Conservation (phyloP, 2,888 invertebrate species). For the Xestobium rufovillosum region DNA sequence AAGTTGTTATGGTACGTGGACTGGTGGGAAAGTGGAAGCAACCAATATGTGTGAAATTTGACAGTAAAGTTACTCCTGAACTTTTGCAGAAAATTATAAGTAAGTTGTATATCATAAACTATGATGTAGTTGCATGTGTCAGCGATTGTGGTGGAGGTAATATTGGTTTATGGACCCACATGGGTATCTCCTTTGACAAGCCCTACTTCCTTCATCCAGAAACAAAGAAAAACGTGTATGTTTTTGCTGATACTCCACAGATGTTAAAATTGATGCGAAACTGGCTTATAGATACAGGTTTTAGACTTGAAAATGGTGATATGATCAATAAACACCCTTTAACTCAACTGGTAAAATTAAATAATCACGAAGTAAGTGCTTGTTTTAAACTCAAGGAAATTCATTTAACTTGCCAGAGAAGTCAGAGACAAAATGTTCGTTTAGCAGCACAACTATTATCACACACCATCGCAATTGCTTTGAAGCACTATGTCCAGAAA, state of each 20-base stretch:
- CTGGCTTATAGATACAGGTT: conserved; percentile 26
- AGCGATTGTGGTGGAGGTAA: conserved; percentile 28
- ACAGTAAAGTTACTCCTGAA: conserved; percentile 28
- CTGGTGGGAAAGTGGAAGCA: conserved; percentile 26
- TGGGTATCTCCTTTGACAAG: conserved; percentile 22
- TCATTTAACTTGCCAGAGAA: too few species aligned
- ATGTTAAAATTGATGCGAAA: conserved; percentile 26
- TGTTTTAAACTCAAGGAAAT: too few species aligned
- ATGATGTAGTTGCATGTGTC: conserved; percentile 28
- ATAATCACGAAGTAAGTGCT: too few species aligned
- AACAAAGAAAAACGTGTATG: conserved; percentile 22
- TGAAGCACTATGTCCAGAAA: conserved; percentile 17
- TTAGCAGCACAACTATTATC: too few species aligned
- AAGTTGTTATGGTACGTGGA: conserved; percentile 26
- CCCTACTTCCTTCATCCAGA: conserved; percentile 25
- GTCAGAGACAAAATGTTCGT: too few species aligned
- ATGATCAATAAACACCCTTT: too few species aligned
- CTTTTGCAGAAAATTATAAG: conserved; percentile 21
- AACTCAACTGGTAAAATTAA: too few species aligned
- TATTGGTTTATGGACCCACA: conserved; percentile 25
- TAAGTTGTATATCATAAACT: conserved; percentile 21
- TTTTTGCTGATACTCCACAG: conserved; percentile 29
- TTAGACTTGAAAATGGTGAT: too few species aligned
- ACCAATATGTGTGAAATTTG: conserved; percentile 27
- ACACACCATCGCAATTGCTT: conserved; percentile 20